Percentiles rank a stretch among this genome's conserved stretches.
phyloP scores from a whole-genome alignment of 2,888 invertebrate genomes.

The Heliconius sara region DNA sequence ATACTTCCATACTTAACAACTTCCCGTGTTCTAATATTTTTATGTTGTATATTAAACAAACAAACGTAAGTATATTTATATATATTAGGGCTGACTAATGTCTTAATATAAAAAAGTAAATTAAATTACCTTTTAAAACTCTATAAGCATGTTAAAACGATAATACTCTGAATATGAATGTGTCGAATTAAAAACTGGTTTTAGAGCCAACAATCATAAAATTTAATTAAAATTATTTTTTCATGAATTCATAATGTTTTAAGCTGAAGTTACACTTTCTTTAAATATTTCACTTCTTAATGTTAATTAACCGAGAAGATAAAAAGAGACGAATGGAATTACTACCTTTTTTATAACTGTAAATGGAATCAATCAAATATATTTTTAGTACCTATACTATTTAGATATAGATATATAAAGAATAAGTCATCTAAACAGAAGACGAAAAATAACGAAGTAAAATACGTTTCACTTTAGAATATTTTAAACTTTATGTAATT shows the following conservation, averaged over 20 bases:
- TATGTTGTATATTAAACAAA: background rate
- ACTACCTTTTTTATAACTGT: no score
- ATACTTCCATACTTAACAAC: background rate
- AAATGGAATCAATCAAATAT: no score
- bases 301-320: no score
- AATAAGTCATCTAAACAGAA: background rate
- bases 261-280: background rate
- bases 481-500: background rate
- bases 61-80: background rate
- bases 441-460: background rate
- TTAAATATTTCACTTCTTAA: no score
- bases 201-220: background rate
- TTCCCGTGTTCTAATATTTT: background rate
- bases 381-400: no score
- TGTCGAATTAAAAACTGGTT: constrained; percentile 24
- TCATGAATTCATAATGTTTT: background rate
- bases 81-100: background rate
- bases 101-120: background rate
- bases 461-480: background rate
- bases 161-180: constrained; percentile 9
- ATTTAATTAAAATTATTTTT: background rate
- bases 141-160: background rate
- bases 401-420: no score
- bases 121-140: background rate
- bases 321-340: no score